Percentiles rank a stretch among this genome's conserved stretches.
Conservation (phyloP, 2,113 vertebrate species). For the Daphoenositta chrysoptera region DNA sequence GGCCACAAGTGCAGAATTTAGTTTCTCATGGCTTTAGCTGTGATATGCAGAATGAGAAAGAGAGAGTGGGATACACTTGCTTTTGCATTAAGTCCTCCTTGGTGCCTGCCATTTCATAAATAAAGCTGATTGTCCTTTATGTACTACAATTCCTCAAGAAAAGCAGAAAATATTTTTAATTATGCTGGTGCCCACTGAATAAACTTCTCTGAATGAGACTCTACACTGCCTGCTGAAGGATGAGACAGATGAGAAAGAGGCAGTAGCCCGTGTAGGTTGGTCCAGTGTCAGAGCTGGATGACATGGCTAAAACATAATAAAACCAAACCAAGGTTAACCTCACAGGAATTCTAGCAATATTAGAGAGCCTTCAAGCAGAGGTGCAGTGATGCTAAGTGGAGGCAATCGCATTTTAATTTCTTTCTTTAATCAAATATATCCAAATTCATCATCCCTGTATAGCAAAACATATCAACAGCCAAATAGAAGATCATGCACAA, state of each 20-base stretch:
- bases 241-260: neutral
- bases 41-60: neutral
- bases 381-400: neutral
- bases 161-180: constrained; percentile 20
- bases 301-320: neutral
- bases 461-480: constrained; percentile 32
- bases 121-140: neutral
- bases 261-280: neutral
- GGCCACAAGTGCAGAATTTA: neutral
- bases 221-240: neutral
- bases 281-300: neutral
- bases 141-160: neutral
- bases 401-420: constrained; percentile 22
- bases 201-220: constrained; percentile 17
- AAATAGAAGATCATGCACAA: constrained; percentile 41
- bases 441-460: neutral
- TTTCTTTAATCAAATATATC: constrained; percentile 13
- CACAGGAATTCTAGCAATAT: neutral
- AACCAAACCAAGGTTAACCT: neutral
- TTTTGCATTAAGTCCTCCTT: neutral
- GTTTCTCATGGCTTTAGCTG: neutral
- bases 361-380: neutral
- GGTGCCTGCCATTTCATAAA: neutral
- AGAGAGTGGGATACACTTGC: neutral
- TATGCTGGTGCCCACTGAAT: neutral